phyloP scores from a whole-genome alignment of 2,113 vertebrate genomes.

The Paralichthys olivaceus region DNA sequence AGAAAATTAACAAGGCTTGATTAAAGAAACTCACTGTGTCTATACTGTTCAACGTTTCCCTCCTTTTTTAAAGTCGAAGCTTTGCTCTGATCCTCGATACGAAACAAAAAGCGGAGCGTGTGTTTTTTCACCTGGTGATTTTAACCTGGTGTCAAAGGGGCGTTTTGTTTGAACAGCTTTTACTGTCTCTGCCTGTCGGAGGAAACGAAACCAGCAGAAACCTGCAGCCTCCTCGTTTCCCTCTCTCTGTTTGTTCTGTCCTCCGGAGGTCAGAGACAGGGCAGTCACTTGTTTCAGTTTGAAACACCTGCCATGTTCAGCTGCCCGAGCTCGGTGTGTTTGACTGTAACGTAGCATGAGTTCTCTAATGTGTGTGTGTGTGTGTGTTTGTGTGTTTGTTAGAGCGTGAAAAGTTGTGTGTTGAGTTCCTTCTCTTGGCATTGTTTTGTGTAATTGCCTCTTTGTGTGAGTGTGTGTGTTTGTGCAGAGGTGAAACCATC shows the following conservation, averaged over 20 bases:
- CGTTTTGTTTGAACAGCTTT: conserved; percentile 55
- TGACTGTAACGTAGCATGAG: not conserved
- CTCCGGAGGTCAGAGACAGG: conserved; percentile 51
- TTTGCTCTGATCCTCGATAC: too few relatives aligned
- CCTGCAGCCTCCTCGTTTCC: conserved; percentile 3
- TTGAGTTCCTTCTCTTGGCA: too few relatives aligned
- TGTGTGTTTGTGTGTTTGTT: not conserved
- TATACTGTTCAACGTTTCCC: too few relatives aligned
- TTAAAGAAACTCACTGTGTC: too few relatives aligned
- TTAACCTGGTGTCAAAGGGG: conserved; percentile 28
- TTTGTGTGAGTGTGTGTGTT: conserved; percentile 9
- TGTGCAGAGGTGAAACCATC: not conserved
- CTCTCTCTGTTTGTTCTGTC: not conserved
- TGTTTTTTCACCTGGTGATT: not conserved
- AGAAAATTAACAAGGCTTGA: not conserved
- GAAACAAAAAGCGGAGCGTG: too few relatives aligned
- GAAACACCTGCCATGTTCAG: conserved; percentile 64
- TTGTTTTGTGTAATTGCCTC: too few relatives aligned
- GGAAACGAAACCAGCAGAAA: conserved; percentile 15
- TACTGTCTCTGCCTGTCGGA: conserved; percentile 56
- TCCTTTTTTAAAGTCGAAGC: too few relatives aligned
- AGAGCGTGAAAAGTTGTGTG: not conserved
- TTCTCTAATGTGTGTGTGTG: not conserved
- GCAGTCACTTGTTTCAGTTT: conserved; percentile 46
- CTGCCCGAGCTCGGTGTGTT: conserved; percentile 33